These are phyloP conservation scores for Julus scandinavius DNA, from an alignment of 2,888 invertebrate species.

Conservation along the genomic window DNA sequence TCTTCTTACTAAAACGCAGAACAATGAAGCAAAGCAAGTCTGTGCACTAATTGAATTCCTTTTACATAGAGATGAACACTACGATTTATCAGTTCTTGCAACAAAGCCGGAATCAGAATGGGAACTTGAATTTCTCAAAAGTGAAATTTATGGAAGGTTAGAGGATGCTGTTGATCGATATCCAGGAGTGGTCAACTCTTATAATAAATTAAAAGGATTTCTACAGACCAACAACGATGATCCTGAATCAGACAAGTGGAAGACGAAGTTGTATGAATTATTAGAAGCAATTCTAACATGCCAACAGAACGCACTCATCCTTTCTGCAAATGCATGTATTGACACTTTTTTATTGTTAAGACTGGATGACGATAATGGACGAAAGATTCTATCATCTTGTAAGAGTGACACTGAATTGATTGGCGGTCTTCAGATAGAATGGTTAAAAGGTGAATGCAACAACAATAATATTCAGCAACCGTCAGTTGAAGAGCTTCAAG, in stretches of 20 bases:
- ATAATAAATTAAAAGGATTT: neutral
- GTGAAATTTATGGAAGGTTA: neutral
- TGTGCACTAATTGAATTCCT: neutral
- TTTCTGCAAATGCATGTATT: neutral
- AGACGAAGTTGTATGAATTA: neutral
- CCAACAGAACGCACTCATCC: neutral
- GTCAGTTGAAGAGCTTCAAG: neutral
- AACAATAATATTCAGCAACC: neutral
- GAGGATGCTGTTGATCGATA: neutral
- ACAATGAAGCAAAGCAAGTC: neutral
- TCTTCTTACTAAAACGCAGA: neutral
- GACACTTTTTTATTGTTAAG: neutral
- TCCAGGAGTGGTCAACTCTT: neutral
- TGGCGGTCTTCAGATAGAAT: neutral
- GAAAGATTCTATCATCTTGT: neutral
- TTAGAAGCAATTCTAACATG: neutral
- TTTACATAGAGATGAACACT: neutral
- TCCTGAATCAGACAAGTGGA: neutral
- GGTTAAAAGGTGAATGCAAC: neutral
- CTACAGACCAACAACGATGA: neutral
- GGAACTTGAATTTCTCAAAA: conserved; percentile 26
- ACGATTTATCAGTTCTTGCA: neutral
- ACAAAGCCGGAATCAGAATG: neutral
- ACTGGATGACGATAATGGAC: neutral
- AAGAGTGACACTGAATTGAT: conserved; percentile 5